These are phyloP conservation scores for Centropyge bicolor DNA, from an alignment of 2,797 vertebrate species.

Conservation along the genomic window DNA sequence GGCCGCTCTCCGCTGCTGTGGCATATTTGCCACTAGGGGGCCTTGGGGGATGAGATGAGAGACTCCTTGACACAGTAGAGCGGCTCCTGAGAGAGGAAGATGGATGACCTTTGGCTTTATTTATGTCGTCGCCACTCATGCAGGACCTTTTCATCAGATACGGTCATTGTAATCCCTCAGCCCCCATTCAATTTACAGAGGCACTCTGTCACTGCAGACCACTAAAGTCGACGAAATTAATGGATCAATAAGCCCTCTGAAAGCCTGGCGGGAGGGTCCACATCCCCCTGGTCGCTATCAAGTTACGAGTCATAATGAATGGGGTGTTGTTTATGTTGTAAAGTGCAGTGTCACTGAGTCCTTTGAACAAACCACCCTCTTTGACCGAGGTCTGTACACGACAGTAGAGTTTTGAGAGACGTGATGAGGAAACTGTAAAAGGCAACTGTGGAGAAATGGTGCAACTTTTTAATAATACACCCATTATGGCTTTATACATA, in stretches of 20 bases:
- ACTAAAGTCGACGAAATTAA: slow-evolving; percentile 85
- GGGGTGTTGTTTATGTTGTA: slow-evolving; percentile 92
- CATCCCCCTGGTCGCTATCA: slow-evolving; percentile 82
- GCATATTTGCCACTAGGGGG: slow-evolving; percentile 63
- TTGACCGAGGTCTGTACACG: slow-evolving; percentile 65
- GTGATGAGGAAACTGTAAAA: not conserved
- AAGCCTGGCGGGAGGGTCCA: slow-evolving; percentile 78
- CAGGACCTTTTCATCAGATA: slow-evolving; percentile 82
- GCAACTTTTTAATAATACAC: not conserved
- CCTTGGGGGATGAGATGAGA: slow-evolving; percentile 38
- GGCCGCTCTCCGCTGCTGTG: slow-evolving; percentile 20
- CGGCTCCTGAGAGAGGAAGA: slow-evolving; percentile 53
- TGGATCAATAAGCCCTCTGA: slow-evolving; percentile 88
- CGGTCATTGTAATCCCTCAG: slow-evolving; percentile 83
- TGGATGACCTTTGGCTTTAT: slow-evolving; percentile 84
- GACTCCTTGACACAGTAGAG: slow-evolving; percentile 35
- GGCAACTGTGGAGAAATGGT: not conserved
- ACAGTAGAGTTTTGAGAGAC: slow-evolving; percentile 51
- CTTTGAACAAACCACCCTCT: slow-evolving; percentile 78
- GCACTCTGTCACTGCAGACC: slow-evolving; percentile 82
- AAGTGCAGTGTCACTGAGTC: slow-evolving; percentile 81
- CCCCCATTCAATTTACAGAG: slow-evolving; percentile 86
- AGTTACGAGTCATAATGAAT: slow-evolving; percentile 87
- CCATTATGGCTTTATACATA: not conserved
- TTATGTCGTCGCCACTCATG: slow-evolving; percentile 80